A percentile compares a stretch with the other conserved stretches of the same genome.
These are phyloP conservation scores for Oxycera nigricornis DNA, from an alignment of 2,888 invertebrate genomes.

Conservation along the genomic window DNA sequence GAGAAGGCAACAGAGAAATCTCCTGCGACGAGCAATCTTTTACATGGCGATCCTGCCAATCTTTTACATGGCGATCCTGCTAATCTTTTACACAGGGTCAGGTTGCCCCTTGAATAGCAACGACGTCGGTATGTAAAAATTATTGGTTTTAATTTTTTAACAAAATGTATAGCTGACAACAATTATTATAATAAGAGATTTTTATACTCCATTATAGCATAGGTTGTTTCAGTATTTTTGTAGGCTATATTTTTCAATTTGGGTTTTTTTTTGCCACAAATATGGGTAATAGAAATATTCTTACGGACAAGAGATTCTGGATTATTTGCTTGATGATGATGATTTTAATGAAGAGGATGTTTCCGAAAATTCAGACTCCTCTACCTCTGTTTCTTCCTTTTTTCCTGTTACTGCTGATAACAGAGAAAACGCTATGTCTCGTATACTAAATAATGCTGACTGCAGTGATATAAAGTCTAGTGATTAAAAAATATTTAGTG, in stretches of 20 bases:
- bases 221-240: background rate
- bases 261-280: background rate
- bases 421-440: conserved; percentile 5
- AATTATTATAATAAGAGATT: background rate
- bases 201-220: background rate
- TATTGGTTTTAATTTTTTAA: background rate
- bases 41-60: no score
- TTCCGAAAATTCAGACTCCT: background rate
- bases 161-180: background rate
- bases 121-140: conserved; percentile 1
- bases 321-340: background rate
- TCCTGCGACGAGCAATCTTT: no score
- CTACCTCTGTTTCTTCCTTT: background rate
- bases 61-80: no score
- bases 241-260: background rate
- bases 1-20: no score
- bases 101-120: background rate
- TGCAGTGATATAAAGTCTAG: background rate
- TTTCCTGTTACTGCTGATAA: background rate
- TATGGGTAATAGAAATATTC: background rate
- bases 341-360: background rate
- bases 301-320: conserved; percentile 5
- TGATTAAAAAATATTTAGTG: background rate
- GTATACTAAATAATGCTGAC: conserved; percentile 5
- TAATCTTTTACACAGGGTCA: no score